A percentile compares a stretch with the other conserved stretches of the same genome.
phyloP scores from a whole-genome alignment of 2,888 invertebrate species.

The Cheilosia impressa region DNA sequence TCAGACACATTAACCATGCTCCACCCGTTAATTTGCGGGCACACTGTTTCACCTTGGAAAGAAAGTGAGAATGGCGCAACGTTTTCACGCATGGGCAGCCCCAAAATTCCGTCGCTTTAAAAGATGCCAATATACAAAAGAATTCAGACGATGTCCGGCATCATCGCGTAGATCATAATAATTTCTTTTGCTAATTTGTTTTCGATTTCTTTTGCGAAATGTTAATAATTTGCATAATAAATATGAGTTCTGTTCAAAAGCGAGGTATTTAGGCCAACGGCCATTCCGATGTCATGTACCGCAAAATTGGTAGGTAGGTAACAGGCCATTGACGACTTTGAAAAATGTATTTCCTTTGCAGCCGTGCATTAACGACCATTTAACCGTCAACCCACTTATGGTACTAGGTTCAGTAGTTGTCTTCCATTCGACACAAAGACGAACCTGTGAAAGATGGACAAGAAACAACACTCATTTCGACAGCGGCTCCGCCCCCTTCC shows the following conservation, averaged over 20 bases:
- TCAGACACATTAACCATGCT: no score
- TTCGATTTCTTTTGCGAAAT: slow-evolving; percentile 67
- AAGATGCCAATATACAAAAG: background rate
- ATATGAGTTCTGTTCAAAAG: slow-evolving; percentile 29
- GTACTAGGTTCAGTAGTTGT: background rate
- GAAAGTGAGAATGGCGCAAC: slow-evolving; percentile 68
- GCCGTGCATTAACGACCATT: background rate
- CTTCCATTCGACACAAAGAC: background rate
- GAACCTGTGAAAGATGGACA: background rate
- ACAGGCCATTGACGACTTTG: background rate
- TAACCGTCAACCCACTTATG: slow-evolving; percentile 13
- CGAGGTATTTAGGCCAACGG: slow-evolving; percentile 50
- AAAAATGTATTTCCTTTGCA: background rate
- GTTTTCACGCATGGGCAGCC: slow-evolving; percentile 10
- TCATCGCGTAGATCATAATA: slow-evolving; percentile 10
- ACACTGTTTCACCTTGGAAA: slow-evolving; percentile 66
- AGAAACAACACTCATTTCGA: background rate
- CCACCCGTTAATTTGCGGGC: slow-evolving; percentile 39
- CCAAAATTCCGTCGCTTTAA: background rate
- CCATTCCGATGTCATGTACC: slow-evolving; percentile 9
- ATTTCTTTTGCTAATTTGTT: slow-evolving; percentile 57
- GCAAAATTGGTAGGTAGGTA: background rate
- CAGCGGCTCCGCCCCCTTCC: slow-evolving; percentile 10
- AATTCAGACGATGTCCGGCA: slow-evolving; percentile 6
- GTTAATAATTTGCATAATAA: slow-evolving; percentile 63